Base-by-base conservation (phyloP, 64 coral and sea anemone species). In the Dendronephthya gigantea region DNA sequence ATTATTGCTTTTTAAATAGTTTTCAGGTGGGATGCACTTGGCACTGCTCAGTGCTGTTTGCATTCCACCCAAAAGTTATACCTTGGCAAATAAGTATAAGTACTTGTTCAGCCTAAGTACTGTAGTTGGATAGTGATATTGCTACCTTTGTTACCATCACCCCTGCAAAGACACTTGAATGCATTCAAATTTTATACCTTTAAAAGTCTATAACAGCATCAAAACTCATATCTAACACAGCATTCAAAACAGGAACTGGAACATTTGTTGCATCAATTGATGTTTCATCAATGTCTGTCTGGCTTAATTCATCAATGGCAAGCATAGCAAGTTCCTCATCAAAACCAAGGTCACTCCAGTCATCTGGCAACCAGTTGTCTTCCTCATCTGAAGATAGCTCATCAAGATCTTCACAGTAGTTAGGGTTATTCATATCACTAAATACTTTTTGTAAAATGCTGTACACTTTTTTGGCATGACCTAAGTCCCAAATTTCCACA, bases 401-500 rank as follows among this genome's bases (percentile, higher is more conserved):
- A 22, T 62, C 55, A 17, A 62, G 12, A 62, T 62, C 17, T 17
- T 62, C 4, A 5, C 10, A 62, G 7, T n/a, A 12, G 25, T 27
- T 62, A 17, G 10, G 10, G 10, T 22, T 22, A 62, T 62, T 5
- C 12, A 90, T 79, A 30, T 93, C 92, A 82, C 35, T 56, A 93
- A 85, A 93, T 0, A 90, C 86, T 48, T 69, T 32, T 40, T 31
- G 38, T 27, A 90, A 2, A n/a, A 93, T 22, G 0, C 39, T 39
- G 16, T 88, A 35, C 30, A 88, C 87, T 49, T 66, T 79, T 0
- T 36, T 12, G 11, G 92, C 92, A 93, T 90, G 86, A 6, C 47
- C 70, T 25, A 85, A 55, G 28, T 93, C 49, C 92, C 88, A 93
- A 17, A 93, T 84, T 38, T 93, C 92, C 34, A 90, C 86, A 48